Percentiles rank a stretch among this genome's conserved stretches.
phyloP scores from a whole-genome alignment of 1,140 invertebrate genomes.

The Thrips palmi region DNA sequence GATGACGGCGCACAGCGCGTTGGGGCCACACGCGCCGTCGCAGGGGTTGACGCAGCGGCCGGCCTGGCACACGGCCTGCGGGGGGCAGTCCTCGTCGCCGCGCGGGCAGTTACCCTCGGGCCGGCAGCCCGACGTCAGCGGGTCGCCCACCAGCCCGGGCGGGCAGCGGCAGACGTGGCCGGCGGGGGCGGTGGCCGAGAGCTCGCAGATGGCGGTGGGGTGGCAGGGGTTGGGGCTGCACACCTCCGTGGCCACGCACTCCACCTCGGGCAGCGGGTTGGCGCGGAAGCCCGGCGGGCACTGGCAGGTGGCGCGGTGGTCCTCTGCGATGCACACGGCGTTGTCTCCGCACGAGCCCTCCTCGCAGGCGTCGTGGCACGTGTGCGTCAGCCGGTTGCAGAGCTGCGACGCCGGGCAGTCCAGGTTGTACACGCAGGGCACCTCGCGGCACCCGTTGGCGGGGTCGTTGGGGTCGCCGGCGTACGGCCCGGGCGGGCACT shows the following conservation, averaged over 20 bases:
- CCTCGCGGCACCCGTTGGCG: constrained; percentile 48
- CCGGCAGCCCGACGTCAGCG: constrained; percentile 48
- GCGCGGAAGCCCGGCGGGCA: constrained; percentile 64
- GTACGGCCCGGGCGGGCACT: constrained; percentile 63
- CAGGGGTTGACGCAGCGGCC: constrained; percentile 60
- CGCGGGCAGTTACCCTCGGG: constrained; percentile 49
- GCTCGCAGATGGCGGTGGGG: constrained; percentile 54
- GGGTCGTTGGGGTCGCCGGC: constrained; percentile 66
- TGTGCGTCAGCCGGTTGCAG: constrained; percentile 63
- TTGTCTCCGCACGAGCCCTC: constrained; percentile 68
- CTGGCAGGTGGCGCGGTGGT: constrained; percentile 60
- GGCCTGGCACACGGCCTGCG: constrained; percentile 48
- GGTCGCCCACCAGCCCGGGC: constrained; percentile 52
- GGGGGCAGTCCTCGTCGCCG: constrained; percentile 54
- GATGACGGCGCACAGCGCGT: constrained; percentile 54
- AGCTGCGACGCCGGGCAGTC: constrained; percentile 60
- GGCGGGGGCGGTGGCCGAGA: constrained; percentile 27
- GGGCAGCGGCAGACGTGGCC: constrained; percentile 59
- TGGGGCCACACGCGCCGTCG: constrained; percentile 51
- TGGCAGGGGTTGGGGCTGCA: constrained; percentile 70
- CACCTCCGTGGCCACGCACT: constrained; percentile 43
- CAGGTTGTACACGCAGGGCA: constrained; percentile 68
- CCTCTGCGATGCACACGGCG: constrained; percentile 71
- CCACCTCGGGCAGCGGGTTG: constrained; percentile 62
- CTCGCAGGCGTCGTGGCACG: constrained; percentile 62